Evolutionary conservation across 2,797 vertebrate species (phyloP).

Genomic region (Aulostomus chinensis): DNA sequence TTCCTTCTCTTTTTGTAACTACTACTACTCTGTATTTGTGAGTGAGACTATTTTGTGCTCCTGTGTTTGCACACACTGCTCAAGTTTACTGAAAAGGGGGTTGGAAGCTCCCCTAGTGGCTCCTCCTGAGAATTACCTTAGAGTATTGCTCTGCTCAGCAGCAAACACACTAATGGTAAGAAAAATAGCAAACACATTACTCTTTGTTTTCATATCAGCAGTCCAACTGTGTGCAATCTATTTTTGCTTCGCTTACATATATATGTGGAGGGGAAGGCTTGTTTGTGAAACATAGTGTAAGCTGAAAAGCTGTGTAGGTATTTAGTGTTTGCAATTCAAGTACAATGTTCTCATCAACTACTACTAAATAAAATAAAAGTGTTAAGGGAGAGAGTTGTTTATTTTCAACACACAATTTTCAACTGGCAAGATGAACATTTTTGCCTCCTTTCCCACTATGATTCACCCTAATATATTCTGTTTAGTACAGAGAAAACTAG

Average conservation of each 20-base stretch:
- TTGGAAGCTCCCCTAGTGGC: slow-evolving; percentile 79
- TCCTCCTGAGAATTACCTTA: slow-evolving; percentile 71
- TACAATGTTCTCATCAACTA: slow-evolving; percentile 74
- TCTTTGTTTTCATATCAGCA: slow-evolving; percentile 66
- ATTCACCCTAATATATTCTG: slow-evolving; percentile 31
- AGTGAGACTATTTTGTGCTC: slow-evolving; percentile 20
- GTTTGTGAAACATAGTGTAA: slow-evolving; percentile 65
- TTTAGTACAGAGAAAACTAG: slow-evolving; percentile 26
- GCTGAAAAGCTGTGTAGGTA: slow-evolving; percentile 66
- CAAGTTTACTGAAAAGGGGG: slow-evolving; percentile 61
- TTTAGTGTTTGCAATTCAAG: slow-evolving; percentile 78
- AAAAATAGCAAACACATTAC: slow-evolving; percentile 67
- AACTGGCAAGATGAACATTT: slow-evolving; percentile 30
- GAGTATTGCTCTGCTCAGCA: slow-evolving; percentile 57
- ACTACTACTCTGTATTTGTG: not conserved
- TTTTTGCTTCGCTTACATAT: slow-evolving; percentile 65
- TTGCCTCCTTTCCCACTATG: slow-evolving; percentile 15
- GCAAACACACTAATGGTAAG: slow-evolving; percentile 67
- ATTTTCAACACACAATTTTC: slow-evolving; percentile 55
- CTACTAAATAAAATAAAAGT: slow-evolving; percentile 75
- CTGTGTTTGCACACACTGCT: slow-evolving; percentile 36
- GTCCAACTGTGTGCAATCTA: slow-evolving; percentile 62
- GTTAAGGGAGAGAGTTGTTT: slow-evolving; percentile 69
- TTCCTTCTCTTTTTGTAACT: slow-evolving; percentile 23
- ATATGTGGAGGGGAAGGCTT: slow-evolving; percentile 52